These are phyloP conservation scores for Bombus balteatus DNA, from an alignment of 1,140 invertebrate genomes.

Conservation along the genomic window DNA sequence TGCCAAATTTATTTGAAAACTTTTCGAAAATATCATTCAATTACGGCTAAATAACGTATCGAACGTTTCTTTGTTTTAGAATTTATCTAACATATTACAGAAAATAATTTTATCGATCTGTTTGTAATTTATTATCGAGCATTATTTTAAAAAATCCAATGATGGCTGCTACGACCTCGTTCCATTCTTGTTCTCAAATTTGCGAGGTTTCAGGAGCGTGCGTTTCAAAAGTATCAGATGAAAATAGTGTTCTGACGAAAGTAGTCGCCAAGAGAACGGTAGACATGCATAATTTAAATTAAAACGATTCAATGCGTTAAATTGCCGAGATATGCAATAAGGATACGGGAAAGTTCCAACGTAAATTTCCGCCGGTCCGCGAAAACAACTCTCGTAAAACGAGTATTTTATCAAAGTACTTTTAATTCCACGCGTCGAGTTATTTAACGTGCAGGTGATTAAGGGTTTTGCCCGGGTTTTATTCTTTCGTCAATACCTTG, in stretches of 20 bases:
- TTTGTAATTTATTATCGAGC: neutral
- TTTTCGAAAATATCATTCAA: no score
- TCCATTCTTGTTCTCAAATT: neutral
- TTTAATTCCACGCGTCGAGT: slow-evolving; percentile 6
- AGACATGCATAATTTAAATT: slow-evolving; percentile 31
- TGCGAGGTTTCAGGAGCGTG: neutral
- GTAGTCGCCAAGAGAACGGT: neutral
- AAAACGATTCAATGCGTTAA: slow-evolving; percentile 35
- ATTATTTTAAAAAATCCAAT: neutral
- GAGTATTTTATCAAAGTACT: slow-evolving; percentile 12
- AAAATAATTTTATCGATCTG: neutral
- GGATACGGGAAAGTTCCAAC: slow-evolving; percentile 9
- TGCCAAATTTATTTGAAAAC: no score
- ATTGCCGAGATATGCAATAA: slow-evolving; percentile 38
- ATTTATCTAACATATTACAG: neutral
- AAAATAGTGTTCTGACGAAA: neutral
- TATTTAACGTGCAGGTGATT: slow-evolving; percentile 18
- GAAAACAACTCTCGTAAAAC: slow-evolving; percentile 44
- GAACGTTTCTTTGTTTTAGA: neutral
- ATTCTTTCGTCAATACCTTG: neutral
- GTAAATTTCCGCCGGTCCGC: slow-evolving; percentile 15
- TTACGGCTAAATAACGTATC: no score
- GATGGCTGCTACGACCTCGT: neutral
- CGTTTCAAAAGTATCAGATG: neutral
- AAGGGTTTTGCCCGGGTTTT: neutral